Evolutionary conservation across 1,140 invertebrate genomes (phyloP), one percentile per base, ranked within the genome.

Genomic region (Drosophila trapezifrons): DNA sequence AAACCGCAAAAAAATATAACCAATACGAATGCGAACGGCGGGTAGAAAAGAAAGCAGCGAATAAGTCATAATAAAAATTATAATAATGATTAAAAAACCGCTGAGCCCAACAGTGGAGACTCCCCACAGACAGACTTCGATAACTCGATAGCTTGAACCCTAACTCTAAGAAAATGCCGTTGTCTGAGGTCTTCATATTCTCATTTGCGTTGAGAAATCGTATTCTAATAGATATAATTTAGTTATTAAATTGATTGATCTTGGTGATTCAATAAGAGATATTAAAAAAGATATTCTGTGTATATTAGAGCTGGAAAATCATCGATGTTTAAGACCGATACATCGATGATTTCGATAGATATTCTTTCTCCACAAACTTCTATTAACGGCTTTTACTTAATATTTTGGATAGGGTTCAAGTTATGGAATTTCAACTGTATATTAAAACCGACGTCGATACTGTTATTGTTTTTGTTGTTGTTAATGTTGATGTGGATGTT

Each of bases 31-130:
- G 29, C 80, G 62, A 69, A 79, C 29, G 59, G 29, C 37, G 72
- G 40, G 58, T 56, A 69, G 62, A 56, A 82, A 79, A 73, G 83
- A 86, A 86, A 87, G 83, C 83, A 64, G 80, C 78, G 56, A 78
- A 83, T 71, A 72, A 70, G 66, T 58, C 79, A 83, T 76, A 70
- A 89, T 83, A 81, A 64, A 78, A 76, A 87, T 82, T 79, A 87
- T 86, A 76, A 86, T 86, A 72, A 86, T 86, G 76, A 87, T 86
- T 87, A 83, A 86, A 86, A 84, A 80, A 77, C 66, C 57, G 60
- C 65, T 29, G 20, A 60, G 38, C 40, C 20, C 75, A 59, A 54
- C 51, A 54, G 51, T 54, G 51, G 49, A 17, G 17, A 9, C 49
- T 52, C 17, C 1, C 17, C 5, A 15, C 49, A 35, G 18, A 35